phyloP scores from a whole-genome alignment of 2,888 invertebrate species.

The Camptogramma bilineatum region DNA sequence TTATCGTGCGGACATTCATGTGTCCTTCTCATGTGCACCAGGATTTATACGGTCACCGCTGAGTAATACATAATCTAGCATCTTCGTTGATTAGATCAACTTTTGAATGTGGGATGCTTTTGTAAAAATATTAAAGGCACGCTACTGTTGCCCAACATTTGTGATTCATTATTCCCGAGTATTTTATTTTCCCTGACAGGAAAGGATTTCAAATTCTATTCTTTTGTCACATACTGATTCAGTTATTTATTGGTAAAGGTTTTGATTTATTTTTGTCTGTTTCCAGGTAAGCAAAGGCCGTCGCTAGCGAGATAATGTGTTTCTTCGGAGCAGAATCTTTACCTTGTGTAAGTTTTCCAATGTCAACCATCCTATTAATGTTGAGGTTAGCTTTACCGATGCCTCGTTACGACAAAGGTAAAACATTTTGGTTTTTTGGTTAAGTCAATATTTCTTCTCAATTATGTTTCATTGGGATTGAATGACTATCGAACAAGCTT shows the following conservation, averaged over 20 bases:
- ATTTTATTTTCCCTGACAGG: background rate
- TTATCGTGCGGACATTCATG: constrained; percentile 30
- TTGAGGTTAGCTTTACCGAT: constrained; percentile 51
- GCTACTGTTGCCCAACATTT: background rate
- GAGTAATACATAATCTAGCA: constrained; percentile 30
- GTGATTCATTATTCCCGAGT: background rate
- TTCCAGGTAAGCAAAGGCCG: constrained; percentile 63
- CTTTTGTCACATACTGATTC: background rate
- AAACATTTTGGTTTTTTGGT: constrained; percentile 37
- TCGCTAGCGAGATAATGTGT: constrained; percentile 50
- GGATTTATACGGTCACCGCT: constrained; percentile 25
- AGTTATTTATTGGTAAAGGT: background rate
- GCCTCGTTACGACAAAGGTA: constrained; percentile 49
- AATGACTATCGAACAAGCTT: constrained; percentile 50
- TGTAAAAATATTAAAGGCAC: background rate
- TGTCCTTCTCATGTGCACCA: constrained; percentile 28
- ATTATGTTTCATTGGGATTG: constrained; percentile 55
- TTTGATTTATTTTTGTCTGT: constrained; percentile 43
- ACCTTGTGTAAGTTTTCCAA: constrained; percentile 53
- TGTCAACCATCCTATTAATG: constrained; percentile 53
- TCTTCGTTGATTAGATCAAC: constrained; percentile 34
- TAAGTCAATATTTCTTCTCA: constrained; percentile 48
- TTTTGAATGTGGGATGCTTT: constrained; percentile 25
- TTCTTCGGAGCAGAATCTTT: constrained; percentile 48
- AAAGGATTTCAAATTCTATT: background rate